Base-by-base conservation (phyloP, 2,888 invertebrate species). In the Acleris sparsana region DNA sequence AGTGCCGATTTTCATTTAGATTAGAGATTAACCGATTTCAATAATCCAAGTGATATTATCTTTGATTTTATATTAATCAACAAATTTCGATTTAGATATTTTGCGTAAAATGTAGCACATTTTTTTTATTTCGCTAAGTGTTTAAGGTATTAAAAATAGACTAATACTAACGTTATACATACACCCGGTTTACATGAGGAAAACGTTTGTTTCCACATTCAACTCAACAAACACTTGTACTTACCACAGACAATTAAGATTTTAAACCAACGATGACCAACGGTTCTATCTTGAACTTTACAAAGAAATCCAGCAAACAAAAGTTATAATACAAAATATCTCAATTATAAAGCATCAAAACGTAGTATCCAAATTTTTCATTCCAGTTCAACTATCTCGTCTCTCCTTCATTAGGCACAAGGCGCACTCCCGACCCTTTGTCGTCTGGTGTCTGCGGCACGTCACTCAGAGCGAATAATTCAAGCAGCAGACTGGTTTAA, bases 401-500 rank as follows among this genome's bases (percentile, higher is more conserved):
- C 20, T 49, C 20, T 9, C 53, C 52, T 66, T 66, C 66, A 62
- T 57, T 66, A 62, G 22, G 51, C 39, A 39, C 44, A 46, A 55
- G 49, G 55, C 48, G 53, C 53, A 13, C 48, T 9, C 49, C 33
- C 25, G 48, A 33, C 58, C 16, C 65, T 66, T 66, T 66, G 61
- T 61, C 62, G 62, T 64, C 69, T 70, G 59, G 58, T 62, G 58
- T 48, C 44, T 53, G 60, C 44, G 59, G 59, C 56, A 55, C 61
- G 56, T 58, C 56, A 53, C 49, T 44, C 39, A 49, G 25, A 46
- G 57, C 33, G 62, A 75, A 80, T 76, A 74, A 75, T 76, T 75
- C 73, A 76, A 71, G 62, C 63, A 60, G 62, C 52, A 64, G 68
- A 60, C 69, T 65, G 66, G 70, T 74, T 75, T 71, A 73, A 73